phyloP scores from a whole-genome alignment of 2,888 invertebrate species.

The Torymus auratus region DNA sequence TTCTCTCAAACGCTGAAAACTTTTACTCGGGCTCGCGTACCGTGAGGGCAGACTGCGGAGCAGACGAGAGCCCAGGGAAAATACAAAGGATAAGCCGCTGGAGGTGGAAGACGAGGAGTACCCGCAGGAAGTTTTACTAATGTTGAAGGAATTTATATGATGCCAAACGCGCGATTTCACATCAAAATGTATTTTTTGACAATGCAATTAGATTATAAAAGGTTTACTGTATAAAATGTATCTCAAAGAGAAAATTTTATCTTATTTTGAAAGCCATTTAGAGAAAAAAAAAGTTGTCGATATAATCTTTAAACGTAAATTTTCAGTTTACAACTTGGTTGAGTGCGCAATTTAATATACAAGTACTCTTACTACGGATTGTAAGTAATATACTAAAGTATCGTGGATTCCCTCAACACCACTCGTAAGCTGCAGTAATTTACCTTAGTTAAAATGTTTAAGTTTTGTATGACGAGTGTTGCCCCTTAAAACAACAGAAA shows the following conservation, averaged over 20 bases:
- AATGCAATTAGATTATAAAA: too few relatives aligned
- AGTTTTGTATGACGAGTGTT: conserved; percentile 29
- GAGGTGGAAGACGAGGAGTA: not conserved
- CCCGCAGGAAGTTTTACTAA: conserved; percentile 35
- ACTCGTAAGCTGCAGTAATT: conserved; percentile 42
- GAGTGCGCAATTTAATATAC: conserved; percentile 32
- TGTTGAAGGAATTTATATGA: conserved; percentile 41
- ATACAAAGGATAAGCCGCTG: conserved; percentile 36
- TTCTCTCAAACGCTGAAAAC: not conserved
- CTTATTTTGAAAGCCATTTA: too few relatives aligned
- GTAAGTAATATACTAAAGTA: not conserved
- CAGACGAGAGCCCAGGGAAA: not conserved
- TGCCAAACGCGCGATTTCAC: too few relatives aligned
- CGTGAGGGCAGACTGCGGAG: not conserved
- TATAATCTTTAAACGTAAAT: not conserved
- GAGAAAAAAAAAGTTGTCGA: conserved; percentile 5
- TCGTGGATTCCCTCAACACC: conserved; percentile 3
- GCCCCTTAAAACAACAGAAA: not conserved
- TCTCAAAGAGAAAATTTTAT: too few relatives aligned
- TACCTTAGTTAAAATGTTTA: conserved; percentile 21
- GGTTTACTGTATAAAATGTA: too few relatives aligned
- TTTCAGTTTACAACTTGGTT: conserved; percentile 16
- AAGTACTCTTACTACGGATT: conserved; percentile 1
- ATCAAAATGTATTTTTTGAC: too few relatives aligned
- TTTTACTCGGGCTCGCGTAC: conserved; percentile 3